These are phyloP conservation scores for Trypoxylon attenuatum DNA, from an alignment of 2,888 invertebrate species.

Conservation along the genomic window DNA sequence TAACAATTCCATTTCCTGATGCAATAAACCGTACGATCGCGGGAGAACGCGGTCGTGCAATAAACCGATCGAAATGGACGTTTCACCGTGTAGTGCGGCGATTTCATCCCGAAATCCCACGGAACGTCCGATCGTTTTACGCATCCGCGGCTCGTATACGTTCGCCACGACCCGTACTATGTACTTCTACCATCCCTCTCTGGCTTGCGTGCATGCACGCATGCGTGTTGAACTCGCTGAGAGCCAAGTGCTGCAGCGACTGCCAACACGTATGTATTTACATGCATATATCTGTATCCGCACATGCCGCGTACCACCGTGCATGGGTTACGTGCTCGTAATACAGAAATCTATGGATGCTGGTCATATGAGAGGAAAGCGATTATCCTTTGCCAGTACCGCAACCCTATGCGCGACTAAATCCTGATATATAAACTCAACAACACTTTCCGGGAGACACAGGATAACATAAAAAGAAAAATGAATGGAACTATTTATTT, in stretches of 20 bases:
- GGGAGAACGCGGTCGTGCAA: constrained; percentile 53
- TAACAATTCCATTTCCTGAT: constrained; percentile 62
- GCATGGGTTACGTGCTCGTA: constrained; percentile 13
- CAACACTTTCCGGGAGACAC: too few relatives aligned
- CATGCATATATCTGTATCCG: neutral
- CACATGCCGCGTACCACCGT: constrained; percentile 1
- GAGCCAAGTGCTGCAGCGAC: neutral
- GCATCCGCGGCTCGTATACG: constrained; percentile 35
- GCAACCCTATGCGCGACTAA: too few relatives aligned
- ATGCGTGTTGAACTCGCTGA: neutral
- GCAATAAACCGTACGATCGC: constrained; percentile 51
- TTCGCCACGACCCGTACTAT: constrained; percentile 2
- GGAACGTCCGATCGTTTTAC: constrained; percentile 50
- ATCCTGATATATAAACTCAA: too few relatives aligned
- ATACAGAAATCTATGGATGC: neutral
- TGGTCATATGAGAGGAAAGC: constrained; percentile 16
- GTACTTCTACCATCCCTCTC: neutral
- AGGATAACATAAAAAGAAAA: too few relatives aligned
- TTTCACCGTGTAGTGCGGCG: constrained; percentile 38
- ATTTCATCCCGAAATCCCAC: constrained; percentile 46
- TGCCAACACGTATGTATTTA: neutral
- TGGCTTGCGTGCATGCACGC: neutral
- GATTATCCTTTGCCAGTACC: constrained; percentile 31
- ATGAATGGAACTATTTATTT: too few relatives aligned
- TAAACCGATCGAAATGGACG: constrained; percentile 60